A percentile compares a stretch with the other conserved stretches of the same genome.
phyloP scores from a whole-genome alignment of 2,113 vertebrate species.

The Trematomus loennbergii region DNA sequence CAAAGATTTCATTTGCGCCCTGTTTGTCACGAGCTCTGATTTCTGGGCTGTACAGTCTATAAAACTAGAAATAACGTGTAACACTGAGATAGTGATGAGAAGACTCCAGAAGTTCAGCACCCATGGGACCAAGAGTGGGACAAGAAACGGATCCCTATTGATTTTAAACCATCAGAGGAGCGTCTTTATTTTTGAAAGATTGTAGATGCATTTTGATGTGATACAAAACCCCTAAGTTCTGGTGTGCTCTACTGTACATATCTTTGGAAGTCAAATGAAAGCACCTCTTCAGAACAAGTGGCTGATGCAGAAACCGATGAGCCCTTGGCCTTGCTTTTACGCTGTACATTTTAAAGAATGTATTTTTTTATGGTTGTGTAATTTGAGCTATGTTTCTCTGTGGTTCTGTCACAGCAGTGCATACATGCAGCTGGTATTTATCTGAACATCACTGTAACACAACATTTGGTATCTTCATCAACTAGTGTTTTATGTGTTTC shows the following conservation, averaged over 20 bases:
- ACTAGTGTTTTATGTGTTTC: too few species aligned
- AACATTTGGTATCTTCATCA: too few species aligned
- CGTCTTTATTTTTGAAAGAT: neutral
- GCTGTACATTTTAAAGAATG: conserved; percentile 26
- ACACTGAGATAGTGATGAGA: neutral
- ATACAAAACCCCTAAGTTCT: neutral
- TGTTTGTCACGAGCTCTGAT: neutral
- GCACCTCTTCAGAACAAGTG: neutral
- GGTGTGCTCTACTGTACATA: neutral
- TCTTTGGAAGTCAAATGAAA: neutral
- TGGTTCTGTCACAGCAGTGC: conserved; percentile 41
- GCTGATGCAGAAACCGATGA: conserved; percentile 6
- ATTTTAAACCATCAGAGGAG: neutral
- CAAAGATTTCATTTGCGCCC: neutral
- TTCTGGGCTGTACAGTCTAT: neutral
- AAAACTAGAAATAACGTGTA: neutral
- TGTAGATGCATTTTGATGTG: neutral
- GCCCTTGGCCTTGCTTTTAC: conserved; percentile 31
- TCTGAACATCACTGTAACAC: too few species aligned
- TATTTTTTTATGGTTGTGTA: conserved; percentile 42
- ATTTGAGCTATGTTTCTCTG: neutral
- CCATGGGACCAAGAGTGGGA: neutral
- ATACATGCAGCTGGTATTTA: too few species aligned
- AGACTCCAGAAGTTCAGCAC: neutral
- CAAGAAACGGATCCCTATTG: neutral